phyloP scores from a whole-genome alignment of 2,113 vertebrate species.

The Baryphthengus martii region DNA sequence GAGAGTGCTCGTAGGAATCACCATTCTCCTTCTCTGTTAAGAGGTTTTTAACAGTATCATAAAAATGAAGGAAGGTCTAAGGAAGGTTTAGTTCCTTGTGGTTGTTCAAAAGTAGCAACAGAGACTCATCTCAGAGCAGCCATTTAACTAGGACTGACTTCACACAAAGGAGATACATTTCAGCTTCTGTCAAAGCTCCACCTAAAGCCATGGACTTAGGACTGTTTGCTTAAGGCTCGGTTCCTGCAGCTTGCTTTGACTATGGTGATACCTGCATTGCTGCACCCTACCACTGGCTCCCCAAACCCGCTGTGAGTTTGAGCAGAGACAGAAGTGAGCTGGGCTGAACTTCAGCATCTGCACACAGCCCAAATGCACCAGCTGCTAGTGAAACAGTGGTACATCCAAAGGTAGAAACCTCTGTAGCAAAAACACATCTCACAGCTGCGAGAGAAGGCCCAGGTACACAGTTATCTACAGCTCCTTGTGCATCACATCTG shows the following conservation, averaged over 20 bases:
- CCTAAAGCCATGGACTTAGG: background rate
- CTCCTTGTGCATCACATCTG: background rate
- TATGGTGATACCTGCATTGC: background rate
- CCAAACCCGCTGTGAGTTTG: accelerated
- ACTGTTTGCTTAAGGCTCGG: background rate
- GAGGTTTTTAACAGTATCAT: background rate
- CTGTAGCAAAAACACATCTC: background rate
- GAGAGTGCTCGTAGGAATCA: background rate
- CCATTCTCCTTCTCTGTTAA: background rate
- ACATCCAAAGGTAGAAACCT: background rate
- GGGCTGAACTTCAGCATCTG: background rate
- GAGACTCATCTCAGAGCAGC: background rate
- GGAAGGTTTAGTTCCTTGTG: background rate
- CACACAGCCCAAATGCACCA: background rate
- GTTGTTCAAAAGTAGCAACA: background rate
- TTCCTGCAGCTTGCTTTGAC: background rate
- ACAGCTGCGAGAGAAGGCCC: background rate
- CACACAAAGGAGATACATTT: background rate
- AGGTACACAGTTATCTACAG: background rate
- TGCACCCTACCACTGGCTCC: background rate
- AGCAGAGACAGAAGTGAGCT: background rate
- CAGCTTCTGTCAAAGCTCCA: background rate
- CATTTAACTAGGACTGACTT: background rate
- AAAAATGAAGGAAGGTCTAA: background rate
- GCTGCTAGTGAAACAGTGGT: background rate